These are phyloP conservation scores for Trialeurodes vaporariorum DNA, from an alignment of 1,140 invertebrate species.

Conservation along the genomic window DNA sequence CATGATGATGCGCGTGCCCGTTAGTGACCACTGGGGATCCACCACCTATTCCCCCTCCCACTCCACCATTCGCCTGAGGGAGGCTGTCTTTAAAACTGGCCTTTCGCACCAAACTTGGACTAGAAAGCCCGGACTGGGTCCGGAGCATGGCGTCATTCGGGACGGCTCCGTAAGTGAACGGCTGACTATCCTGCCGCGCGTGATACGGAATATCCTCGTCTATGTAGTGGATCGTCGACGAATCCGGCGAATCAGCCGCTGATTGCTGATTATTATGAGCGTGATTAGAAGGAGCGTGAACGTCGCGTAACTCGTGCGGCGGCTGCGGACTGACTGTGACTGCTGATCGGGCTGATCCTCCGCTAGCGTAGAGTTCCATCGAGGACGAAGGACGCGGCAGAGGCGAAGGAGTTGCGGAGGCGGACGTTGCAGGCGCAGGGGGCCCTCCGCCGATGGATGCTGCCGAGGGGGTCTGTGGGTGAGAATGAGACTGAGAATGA, in stretches of 20 bases:
- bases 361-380: too few relatives aligned
- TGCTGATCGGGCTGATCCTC: too few relatives aligned
- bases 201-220: conserved; percentile 59
- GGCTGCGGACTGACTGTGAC: background rate
- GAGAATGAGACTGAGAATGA: too few relatives aligned
- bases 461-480: background rate
- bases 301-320: too few relatives aligned
- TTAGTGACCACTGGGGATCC: background rate
- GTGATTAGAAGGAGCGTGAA: too few relatives aligned
- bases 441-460: background rate
- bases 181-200: conserved; percentile 62
- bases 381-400: background rate
- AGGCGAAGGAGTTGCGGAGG: background rate
- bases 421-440: background rate
- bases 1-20: background rate
- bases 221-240: background rate
- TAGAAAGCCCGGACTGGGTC: conserved; percentile 45
- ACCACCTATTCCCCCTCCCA: too few relatives aligned
- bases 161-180: conserved; percentile 63
- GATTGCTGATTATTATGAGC: too few relatives aligned
- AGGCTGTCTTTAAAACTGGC: conserved; percentile 38
- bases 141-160: conserved; percentile 40
- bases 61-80: conserved; percentile 11
- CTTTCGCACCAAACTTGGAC: conserved; percentile 59
- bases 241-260: background rate